Evolutionary conservation across 2,888 invertebrate genomes (phyloP), one percentile per base, ranked within the genome.

Genomic region (Carabus problematicus): DNA sequence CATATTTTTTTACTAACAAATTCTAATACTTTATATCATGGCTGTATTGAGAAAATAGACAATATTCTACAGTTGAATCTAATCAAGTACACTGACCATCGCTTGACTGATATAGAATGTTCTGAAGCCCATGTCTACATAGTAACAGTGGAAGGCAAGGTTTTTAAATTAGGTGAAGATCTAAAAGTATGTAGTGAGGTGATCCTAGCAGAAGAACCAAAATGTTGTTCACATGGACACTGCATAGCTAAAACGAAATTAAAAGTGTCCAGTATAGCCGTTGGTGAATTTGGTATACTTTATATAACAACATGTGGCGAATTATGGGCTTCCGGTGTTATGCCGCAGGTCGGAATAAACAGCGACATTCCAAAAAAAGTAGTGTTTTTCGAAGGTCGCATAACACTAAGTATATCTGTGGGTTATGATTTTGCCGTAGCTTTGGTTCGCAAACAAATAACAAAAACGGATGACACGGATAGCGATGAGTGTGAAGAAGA

Each of bases 351-450:
- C 74, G 85, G 87, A 60, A 82, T 90, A 75, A 86, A 87, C 71
- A 83, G 84, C 61, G 79, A 78, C 73, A 85, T 82, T 75, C 89
- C 90, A 72, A 87, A 86, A 72, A 88, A 86, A 80, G 87, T 91
- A 58, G 84, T 83, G 71, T 90, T 90, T 81, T 90, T 91, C 75
- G 87, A 89, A 75, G 89, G 88, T 7, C 83, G 90, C 74, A 85
- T 86, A 71, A 87, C 93, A 18, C 85, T 89, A 60, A 87, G 89
- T 77, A 85, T 92, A 54, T 88, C 88, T 8, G 89, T 93, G 68
- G 95, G 95, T 6, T 85, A 86, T 70, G 89, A 91, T 77, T 94
- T 90, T 85, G 93, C 89, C 77, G 89, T 90, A 76, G 89, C 88
- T 59, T 85, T 91, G 75, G 87, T 88, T n/a, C 85, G 87, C 72